Evolutionary conservation across 2,888 invertebrate species (phyloP), one percentile per base, ranked within the genome.

Genomic region (Lycophotia porphyrea): DNA sequence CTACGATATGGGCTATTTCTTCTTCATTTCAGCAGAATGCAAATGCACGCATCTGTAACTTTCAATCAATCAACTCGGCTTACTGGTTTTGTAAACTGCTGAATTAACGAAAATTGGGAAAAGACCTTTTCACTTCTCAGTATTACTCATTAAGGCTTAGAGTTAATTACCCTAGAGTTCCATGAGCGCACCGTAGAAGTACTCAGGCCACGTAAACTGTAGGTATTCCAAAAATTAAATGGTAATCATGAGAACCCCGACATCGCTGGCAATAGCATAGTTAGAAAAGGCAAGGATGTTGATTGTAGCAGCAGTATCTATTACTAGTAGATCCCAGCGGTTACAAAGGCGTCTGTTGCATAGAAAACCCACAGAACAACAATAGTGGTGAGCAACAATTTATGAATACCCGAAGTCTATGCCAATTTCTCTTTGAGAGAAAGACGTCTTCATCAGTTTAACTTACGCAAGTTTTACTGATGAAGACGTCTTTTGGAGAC

Each of bases 1-100:
- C 2, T 58, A 67, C 58, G 44, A 52, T 31, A 55, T 31, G 9
- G 15, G 27, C 63, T 42, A 42, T 52, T 64, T 52, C 52, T 71
- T 34, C 44, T 47, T 60, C 63, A 69, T 67, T 55, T 67, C 55
- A 2, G 5, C 31, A 44, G 13, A 79, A 58, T 58, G 42, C 27
- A 42, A 67, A 73, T n/a, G 1, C 21, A 24, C 2, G 11, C 5
- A 18, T 61, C 34, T 31, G 11, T 13, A 44, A 44, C 36, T 70
- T 75, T 63, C 42, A 31, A 64, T 27, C 31, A 18, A 66, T 72
- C 3, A 15, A 47, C 24, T 49, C 34, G 15, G 11, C 5, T 11
- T 44, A 52, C 42, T 31, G 44, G 31, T 64, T 55, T 2, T 5
- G 36, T 11, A 18, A 77, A 18, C 58, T 67, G 15, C 21, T 31